Conservation (phyloP, 2,888 invertebrate species). For the Entomobrya proxima region DNA sequence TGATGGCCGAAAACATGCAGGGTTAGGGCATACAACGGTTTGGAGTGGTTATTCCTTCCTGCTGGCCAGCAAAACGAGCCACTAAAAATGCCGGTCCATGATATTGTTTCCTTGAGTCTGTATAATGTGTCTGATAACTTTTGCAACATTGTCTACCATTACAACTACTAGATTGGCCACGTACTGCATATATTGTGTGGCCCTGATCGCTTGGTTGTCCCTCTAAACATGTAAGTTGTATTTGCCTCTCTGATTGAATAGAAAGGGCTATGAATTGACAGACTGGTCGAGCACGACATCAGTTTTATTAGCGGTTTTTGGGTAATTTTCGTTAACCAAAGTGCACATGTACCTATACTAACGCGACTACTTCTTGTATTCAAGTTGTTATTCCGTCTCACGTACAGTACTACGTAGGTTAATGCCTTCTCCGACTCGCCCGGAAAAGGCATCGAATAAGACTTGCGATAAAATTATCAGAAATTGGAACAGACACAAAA, state of each 20-base stretch:
- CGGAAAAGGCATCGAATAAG: neutral
- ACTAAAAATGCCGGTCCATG: too few species aligned
- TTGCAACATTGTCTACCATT: too few species aligned
- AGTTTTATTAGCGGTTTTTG: neutral
- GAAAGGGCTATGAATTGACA: neutral
- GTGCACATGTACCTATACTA: neutral
- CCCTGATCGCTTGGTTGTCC: too few species aligned
- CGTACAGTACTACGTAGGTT: too few species aligned
- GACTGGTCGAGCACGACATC: neutral
- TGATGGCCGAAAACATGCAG: neutral
- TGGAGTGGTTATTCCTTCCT: neutral
- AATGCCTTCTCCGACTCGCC: too few species aligned
- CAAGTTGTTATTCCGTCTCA: too few species aligned
- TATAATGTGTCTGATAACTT: too few species aligned
- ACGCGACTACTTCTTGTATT: too few species aligned
- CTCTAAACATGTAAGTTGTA: neutral
- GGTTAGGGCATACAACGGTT: neutral
- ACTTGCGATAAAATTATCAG: neutral
- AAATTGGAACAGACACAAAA: slow-evolving; percentile 19
- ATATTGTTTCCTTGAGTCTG: too few species aligned
- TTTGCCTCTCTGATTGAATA: slow-evolving; percentile 2
- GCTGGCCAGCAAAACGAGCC: too few species aligned
- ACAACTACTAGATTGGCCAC: too few species aligned
- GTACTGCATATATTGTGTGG: too few species aligned
- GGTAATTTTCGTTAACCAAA: slow-evolving; percentile 4